phyloP scores from a whole-genome alignment of 2,888 invertebrate species.

The Oasisia sp. region DNA sequence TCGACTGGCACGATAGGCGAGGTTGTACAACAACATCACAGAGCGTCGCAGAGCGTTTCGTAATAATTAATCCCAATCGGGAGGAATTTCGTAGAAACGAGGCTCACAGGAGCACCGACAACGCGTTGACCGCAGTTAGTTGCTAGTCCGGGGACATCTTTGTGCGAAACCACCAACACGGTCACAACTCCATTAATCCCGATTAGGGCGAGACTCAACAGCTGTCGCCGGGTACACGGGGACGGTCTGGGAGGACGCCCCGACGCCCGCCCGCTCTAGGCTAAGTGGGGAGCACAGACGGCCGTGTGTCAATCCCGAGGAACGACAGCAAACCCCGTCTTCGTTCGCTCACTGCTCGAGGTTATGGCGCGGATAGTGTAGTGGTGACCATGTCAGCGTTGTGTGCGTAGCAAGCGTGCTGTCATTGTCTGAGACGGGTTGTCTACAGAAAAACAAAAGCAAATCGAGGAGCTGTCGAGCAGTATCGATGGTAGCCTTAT shows the following conservation, averaged over 20 bases:
- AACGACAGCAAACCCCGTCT: background rate
- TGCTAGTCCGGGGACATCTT: background rate
- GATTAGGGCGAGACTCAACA: background rate
- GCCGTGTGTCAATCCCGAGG: background rate
- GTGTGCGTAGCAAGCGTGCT: background rate
- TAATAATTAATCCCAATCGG: background rate
- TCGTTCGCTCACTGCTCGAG: background rate
- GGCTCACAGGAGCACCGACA: background rate
- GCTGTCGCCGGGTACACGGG: background rate
- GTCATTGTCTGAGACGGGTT: background rate
- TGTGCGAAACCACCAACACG: background rate
- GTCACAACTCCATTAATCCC: conserved; percentile 10
- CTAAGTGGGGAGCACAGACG: background rate
- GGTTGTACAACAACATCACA: background rate
- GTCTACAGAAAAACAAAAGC: too few relatives aligned
- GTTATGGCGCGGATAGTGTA: background rate
- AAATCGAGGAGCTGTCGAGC: too few relatives aligned
- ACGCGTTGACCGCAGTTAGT: background rate
- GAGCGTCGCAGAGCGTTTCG: too few relatives aligned
- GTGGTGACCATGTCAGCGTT: background rate
- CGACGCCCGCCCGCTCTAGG: background rate
- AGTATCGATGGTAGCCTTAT: too few relatives aligned
- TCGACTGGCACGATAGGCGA: background rate
- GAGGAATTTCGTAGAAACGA: background rate
- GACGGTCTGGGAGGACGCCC: background rate